Percentiles rank a stretch among this genome's conserved stretches.
Evolutionary conservation across 2,888 invertebrate genomes (phyloP).

Genomic region (Salticus scenicus): DNA sequence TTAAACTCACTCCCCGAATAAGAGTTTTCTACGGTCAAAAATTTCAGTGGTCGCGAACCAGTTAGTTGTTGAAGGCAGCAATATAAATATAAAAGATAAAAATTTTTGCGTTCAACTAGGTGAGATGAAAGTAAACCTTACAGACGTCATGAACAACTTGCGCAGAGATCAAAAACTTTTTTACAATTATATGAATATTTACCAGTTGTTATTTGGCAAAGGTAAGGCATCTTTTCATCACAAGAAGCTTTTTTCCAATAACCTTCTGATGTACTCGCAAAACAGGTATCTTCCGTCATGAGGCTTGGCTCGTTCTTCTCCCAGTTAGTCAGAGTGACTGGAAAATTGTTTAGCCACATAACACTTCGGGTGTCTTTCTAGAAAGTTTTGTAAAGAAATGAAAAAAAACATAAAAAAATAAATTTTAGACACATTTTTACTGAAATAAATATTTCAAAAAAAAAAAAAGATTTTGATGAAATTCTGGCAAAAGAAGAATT

Average conservation of each 20-base stretch:
- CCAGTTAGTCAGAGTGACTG: conserved; percentile 43
- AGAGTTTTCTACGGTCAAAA: too few relatives aligned
- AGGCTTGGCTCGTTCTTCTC: conserved; percentile 21
- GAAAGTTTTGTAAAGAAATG: neutral
- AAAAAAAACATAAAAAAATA: neutral
- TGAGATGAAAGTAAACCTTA: too few relatives aligned
- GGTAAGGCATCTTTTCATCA: conserved; percentile 19
- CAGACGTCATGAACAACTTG: too few relatives aligned
- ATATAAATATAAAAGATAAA: too few relatives aligned
- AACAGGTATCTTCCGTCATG: neutral
- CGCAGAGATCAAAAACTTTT: too few relatives aligned
- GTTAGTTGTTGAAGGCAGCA: too few relatives aligned
- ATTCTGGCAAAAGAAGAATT: too few relatives aligned
- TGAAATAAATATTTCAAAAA: neutral
- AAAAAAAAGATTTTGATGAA: too few relatives aligned
- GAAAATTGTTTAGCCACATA: conserved; percentile 30
- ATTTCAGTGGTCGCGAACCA: too few relatives aligned
- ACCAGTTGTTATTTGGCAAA: conserved; percentile 55
- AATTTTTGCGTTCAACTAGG: too few relatives aligned
- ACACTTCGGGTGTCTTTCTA: conserved; percentile 13
- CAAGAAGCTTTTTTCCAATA: conserved; percentile 31
- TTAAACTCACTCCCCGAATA: too few relatives aligned
- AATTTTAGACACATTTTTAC: neutral
- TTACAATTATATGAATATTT: neutral
- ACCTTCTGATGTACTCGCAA: conserved; percentile 10